Base-by-base conservation (phyloP, 2,888 invertebrate genomes). In the Lapara coniferarum region DNA sequence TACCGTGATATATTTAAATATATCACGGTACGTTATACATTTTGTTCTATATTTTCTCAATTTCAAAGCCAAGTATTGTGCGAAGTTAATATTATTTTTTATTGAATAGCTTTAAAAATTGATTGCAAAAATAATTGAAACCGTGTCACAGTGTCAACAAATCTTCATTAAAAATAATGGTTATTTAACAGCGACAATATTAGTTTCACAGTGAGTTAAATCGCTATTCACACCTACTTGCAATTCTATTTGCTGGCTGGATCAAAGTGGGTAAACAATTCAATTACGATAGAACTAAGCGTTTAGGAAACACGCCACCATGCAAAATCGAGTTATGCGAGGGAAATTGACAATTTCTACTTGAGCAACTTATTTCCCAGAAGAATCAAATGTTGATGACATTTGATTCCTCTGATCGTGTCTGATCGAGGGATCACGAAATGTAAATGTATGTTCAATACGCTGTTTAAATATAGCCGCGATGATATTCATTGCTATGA, bases 381-480 rank as follows among this genome's bases (percentile, higher is more conserved):
- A 74, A 74, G 74, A 75, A 80, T 80, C 75, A 77, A 80, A 82
- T 79, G 76, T 79, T 25, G 25, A 25, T 25, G 25, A 25, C 78
- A 77, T 68, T 25, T 25, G 25, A 25, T 25, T 25, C 25, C 53
- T 66, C 63, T 14, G 25, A 67, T 59, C 13, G 19, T 16, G 0
- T 52, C 63, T 63, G 46, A 5, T 12, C 16, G 63, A 49, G 6
- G 10, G 16, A 19, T 63, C 13, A 63, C 49, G 49, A 46, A 63
- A 49, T 63, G 16, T 63, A 49, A 63, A 63, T 19, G 63, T 63
- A 46, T 46, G 8, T 59, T 63, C 49, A 63, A 63, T 49, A 46
- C 59, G n/a, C 5, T 19, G 1, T 16, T 49, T 19, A 3, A 19
- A 55, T 19, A 19, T n/a, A 14, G 52, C 7, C 10, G 51, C 5